phyloP scores from a whole-genome alignment of 2,888 invertebrate genomes.

The Orchesellides sinensis region DNA sequence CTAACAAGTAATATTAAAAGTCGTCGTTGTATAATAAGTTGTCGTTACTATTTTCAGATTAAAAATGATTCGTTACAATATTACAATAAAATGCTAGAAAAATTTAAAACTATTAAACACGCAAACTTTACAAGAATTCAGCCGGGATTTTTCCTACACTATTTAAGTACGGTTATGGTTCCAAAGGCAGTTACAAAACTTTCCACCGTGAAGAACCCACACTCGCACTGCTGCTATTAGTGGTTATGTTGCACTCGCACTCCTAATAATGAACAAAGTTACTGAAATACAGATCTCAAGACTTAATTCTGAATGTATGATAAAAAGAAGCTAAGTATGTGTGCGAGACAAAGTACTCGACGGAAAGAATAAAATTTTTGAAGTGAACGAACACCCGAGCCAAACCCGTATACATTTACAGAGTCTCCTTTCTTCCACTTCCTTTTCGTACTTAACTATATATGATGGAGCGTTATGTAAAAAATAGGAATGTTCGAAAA shows the following conservation, averaged over 20 bases:
- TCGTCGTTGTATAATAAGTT: neutral
- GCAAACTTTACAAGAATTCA: neutral
- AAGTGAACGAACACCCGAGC: conserved; percentile 31
- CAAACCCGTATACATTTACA: neutral
- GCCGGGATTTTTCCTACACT: conserved; percentile 20
- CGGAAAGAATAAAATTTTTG: conserved; percentile 37
- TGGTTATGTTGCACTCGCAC: no score
- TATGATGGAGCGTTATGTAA: conserved; percentile 15
- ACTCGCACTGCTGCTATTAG: conserved; percentile 53
- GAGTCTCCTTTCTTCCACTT: neutral
- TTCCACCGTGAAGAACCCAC: conserved; percentile 46
- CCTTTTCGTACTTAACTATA: neutral
- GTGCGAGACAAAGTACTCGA: conserved; percentile 8
- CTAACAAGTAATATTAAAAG: neutral
- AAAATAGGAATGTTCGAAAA: conserved; percentile 41
- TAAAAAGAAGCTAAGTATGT: neutral
- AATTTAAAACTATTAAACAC: neutral
- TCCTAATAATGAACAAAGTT: conserved; percentile 7
- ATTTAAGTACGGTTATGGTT: conserved; percentile 10
- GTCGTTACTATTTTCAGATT: neutral
- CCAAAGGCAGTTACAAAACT: conserved; percentile 16
- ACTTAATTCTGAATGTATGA: neutral
- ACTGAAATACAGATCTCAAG: neutral
- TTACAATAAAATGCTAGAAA: neutral
- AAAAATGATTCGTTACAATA: no score